Evolutionary conservation across 2,888 invertebrate species (phyloP).

Genomic region (Ophion obscuratus): DNA sequence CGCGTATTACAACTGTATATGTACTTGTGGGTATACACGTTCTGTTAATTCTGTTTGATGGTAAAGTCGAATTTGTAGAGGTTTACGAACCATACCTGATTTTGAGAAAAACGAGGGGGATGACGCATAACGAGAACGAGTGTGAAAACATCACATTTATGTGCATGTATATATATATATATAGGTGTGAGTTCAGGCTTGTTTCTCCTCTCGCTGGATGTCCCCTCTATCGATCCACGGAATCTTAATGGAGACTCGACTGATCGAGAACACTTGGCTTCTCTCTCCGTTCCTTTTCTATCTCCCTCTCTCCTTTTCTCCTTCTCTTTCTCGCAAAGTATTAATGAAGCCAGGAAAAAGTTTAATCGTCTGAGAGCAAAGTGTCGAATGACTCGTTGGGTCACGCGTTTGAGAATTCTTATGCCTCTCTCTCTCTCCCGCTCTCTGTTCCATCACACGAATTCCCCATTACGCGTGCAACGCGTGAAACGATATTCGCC

Average conservation of each 20-base stretch:
- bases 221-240: constrained; percentile 62
- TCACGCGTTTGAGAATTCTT: constrained; percentile 57
- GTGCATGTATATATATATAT: constrained; percentile 25
- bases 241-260: constrained; percentile 67
- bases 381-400: constrained; percentile 61
- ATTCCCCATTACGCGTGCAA: background rate
- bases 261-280: constrained; percentile 63
- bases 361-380: constrained; percentile 62
- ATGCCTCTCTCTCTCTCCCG: constrained; percentile 21
- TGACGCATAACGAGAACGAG: constrained; percentile 19
- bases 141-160: constrained; percentile 31
- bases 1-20: constrained; percentile 49
- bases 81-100: constrained; percentile 60
- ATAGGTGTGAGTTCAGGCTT: constrained; percentile 27
- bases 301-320: background rate
- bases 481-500: constrained; percentile 14
- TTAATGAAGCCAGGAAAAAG: constrained; percentile 64
- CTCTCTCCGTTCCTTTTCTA: constrained; percentile 8
- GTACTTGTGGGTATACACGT: background rate
- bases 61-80: constrained; percentile 64
- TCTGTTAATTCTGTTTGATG: constrained; percentile 57
- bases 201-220: constrained; percentile 55
- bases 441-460: background rate
- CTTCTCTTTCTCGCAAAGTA: constrained; percentile 25
- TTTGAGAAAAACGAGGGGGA: constrained; percentile 44